Conservation (phyloP, 2,113 vertebrate genomes). For the Sorex araneus region DNA sequence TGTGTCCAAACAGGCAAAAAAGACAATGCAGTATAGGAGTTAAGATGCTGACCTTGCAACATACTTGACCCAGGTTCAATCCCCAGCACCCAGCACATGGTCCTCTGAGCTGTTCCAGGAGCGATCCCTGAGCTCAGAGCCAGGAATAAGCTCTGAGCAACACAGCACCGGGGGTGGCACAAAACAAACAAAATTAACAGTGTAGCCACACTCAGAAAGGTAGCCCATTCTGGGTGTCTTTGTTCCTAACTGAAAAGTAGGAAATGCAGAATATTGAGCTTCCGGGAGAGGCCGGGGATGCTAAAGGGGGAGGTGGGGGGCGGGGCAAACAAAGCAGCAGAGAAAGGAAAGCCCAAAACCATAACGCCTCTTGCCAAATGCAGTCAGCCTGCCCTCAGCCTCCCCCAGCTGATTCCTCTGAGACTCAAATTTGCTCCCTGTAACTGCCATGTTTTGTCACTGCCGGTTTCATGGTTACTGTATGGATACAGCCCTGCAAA, state of each 20-base stretch:
- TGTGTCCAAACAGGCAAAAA: no score
- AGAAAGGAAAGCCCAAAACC: not conserved
- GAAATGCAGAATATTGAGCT: not conserved
- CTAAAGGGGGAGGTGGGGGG: not conserved
- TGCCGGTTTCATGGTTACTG: slow-evolving; percentile 20
- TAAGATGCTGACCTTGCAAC: no score
- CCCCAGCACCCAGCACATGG: no score
- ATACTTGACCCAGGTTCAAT: no score
- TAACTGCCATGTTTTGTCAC: not conserved
- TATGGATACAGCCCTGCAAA: slow-evolving; percentile 1
- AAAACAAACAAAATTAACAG: no score
- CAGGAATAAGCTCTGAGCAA: no score
- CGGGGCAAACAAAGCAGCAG: not conserved
- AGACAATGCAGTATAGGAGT: no score
- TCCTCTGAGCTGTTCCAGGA: no score
- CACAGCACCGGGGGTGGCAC: no score
- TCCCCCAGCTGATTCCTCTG: not conserved
- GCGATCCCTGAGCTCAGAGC: no score
- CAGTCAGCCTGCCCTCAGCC: not conserved
- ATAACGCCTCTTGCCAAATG: not conserved
- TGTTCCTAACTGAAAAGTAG: slow-evolving; percentile 19
- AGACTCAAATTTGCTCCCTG: not conserved
- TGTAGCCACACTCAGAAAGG: no score
- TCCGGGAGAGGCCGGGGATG: not conserved
- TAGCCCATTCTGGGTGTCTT: not conserved